Evolutionary conservation across 2,888 invertebrate genomes (phyloP).

Genomic region (Polymixis lichenea): DNA sequence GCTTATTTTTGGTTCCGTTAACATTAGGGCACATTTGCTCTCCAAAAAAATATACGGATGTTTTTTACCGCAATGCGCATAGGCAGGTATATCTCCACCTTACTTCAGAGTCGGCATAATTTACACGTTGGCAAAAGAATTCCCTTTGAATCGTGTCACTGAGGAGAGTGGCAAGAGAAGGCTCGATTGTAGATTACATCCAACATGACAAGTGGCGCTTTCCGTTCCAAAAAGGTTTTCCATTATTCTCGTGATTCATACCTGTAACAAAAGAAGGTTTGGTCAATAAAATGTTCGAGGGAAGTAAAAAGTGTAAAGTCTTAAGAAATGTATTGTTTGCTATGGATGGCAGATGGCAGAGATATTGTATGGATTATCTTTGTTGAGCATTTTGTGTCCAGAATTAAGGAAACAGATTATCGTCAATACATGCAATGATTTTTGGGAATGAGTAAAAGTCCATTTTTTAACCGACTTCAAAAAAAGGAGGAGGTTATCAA

Average conservation of each 20-base stretch:
- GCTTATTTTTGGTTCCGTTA: neutral
- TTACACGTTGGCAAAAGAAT: conserved; percentile 39
- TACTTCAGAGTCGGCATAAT: conserved; percentile 17
- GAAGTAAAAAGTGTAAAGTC: conserved; percentile 18
- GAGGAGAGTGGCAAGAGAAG: neutral
- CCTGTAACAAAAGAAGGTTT: conserved; percentile 58
- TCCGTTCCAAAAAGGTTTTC: conserved; percentile 58
- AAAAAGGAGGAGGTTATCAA: no score
- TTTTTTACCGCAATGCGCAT: conserved; percentile 51
- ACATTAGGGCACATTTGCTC: neutral
- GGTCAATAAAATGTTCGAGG: conserved; percentile 51
- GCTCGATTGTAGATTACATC: conserved; percentile 52
- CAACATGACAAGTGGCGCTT: conserved; percentile 57
- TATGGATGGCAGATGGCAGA: no score
- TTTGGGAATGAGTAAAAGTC: neutral
- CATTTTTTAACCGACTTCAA: neutral
- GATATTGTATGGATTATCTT: neutral
- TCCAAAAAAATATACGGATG: no score
- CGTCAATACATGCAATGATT: neutral
- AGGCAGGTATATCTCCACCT: neutral
- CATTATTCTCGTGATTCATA: conserved; percentile 54
- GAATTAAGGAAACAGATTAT: neutral
- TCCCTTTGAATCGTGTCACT: conserved; percentile 31
- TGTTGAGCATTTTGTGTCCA: neutral
- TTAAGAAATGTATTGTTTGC: conserved; percentile 26